Base-by-base conservation (phyloP, 2,113 vertebrate genomes). In the Phocoena sinus region DNA sequence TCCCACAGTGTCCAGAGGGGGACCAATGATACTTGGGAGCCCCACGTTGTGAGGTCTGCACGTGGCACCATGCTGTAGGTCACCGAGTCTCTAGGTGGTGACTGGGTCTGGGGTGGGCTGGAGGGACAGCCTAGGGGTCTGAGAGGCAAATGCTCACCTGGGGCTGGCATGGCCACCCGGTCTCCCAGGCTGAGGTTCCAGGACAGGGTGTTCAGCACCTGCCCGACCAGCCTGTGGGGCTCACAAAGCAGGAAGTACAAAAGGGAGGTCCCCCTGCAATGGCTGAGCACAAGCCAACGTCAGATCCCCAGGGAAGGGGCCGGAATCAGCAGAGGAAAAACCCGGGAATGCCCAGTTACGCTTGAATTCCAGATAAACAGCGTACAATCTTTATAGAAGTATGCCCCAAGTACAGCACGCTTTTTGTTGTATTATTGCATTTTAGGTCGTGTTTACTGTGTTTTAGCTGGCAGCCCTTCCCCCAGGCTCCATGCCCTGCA, bases 1-100 rank as follows among this genome's bases (percentile, higher is more conserved):
- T 25, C 15, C 58, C 8, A 4, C 50, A 1, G n/a, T 36, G 50
- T 47, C 25, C 26, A 6, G 26, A 33, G 6, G 38, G 20, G 44
- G 53, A 3, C 44, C 33, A 3, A 1, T 0, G 21, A 38, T 50
- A n/a, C 25, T 3, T 1, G 5, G 20, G 18, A 44, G 12, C 8
- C 36, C 10, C 3, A 13, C 1, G 8, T n/a, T 2, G 20, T 18
- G 50, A 41, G 6, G 36, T 82, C 44, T 47, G 23, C n/a, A 8
- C 0, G 1, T 12, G 33, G 58, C 1, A 3, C 23, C 2, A 0
- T 4, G 50, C 12, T 0, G 0, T 17, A 4, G 13, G 50, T 33
- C n/a, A 10, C 8, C 18, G 4, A 21, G 50, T 18, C 12, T 60
- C 33, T n/a, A n/a, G 76, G 17, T 36, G 44, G 14, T 17, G 33